A percentile compares a stretch with the other conserved stretches of the same genome.
These are phyloP conservation scores for Podarcis muralis DNA, from an alignment of 2,113 vertebrate genomes.

Conservation along the genomic window DNA sequence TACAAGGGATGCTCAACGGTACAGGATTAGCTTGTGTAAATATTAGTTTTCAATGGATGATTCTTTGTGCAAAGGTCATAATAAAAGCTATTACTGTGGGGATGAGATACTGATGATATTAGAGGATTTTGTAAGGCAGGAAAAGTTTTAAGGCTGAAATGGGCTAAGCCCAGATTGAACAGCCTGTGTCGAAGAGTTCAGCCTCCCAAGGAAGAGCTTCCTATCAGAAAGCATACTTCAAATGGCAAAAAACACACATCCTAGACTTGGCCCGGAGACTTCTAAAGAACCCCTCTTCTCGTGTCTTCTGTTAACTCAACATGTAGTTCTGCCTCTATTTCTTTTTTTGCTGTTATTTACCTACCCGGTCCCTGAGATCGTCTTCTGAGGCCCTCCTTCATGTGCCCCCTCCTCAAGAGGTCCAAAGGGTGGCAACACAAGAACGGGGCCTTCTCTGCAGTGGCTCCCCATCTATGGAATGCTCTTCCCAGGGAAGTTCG, in stretches of 20 bases:
- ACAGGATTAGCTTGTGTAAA: not conserved
- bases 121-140: not conserved
- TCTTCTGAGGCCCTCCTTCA: too few species aligned
- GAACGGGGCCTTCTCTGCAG: too few species aligned
- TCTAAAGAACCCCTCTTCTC: not conserved
- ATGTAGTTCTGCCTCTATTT: not conserved
- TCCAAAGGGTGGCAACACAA: too few species aligned
- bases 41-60: not conserved
- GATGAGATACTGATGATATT: not conserved
- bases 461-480: too few species aligned
- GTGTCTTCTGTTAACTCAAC: not conserved
- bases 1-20: not conserved
- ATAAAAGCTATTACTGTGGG: not conserved
- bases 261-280: not conserved
- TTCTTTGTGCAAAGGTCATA: constrained; percentile 4
- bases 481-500: too few species aligned
- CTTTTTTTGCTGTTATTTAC: not conserved
- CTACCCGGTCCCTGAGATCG: too few species aligned
- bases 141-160: not conserved
- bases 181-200: not conserved
- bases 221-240: not conserved
- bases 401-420: too few species aligned
- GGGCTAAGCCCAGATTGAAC: not conserved
- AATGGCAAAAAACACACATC: not conserved
- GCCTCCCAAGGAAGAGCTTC: not conserved